Base-by-base conservation (phyloP, 1,140 invertebrate genomes). In the Zeugodacus cucurbitae region DNA sequence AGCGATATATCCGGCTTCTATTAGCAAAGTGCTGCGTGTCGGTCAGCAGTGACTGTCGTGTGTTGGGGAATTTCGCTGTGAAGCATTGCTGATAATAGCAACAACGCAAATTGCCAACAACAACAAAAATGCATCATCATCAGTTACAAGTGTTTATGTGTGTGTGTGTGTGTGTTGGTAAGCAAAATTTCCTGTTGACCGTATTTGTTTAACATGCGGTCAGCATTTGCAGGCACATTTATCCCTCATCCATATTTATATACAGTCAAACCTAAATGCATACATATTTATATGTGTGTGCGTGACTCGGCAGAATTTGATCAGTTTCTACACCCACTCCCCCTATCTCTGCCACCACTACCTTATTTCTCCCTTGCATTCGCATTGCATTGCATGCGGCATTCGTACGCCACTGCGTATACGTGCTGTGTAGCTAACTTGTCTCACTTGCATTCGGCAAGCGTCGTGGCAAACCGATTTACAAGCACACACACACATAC, bases 121-220 rank as follows among this genome's bases (percentile, higher is more conserved):
- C 64, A 34, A 34, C 64, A 17, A 34, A 14, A 34, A 7, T 26
- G 7, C 17, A 34, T 34, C 14, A 70, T 32, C 14, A 48, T 8
- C 74, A 82, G 26, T 82, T 4, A 11, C 32, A 37, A 41, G 17
- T 70, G 34, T 37, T 8, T 17, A 3, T 70, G 32, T 70, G 34
- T 17, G 67, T 44, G 44, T 0, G 14, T 3, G 29, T 70, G 34
- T 11, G 64, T 41, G 32, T 74, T 5, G 17, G 34, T 37, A 7
- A 41, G 67, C 34, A 10, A 74, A 74, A 74, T 41, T 32, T 32
- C 67, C 67, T 74, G 67, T 74, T 74, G 67, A 74, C 67, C 67
- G 67, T 74, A 74, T 74, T 74, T 74, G 67, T 74, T 74, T 74
- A 74, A 74, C 67, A 74, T 74, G 67, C 34, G 67, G 67, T 74